These are phyloP conservation scores for Coelinius sp. DNA, from an alignment of 2,888 invertebrate species.

Conservation along the genomic window DNA sequence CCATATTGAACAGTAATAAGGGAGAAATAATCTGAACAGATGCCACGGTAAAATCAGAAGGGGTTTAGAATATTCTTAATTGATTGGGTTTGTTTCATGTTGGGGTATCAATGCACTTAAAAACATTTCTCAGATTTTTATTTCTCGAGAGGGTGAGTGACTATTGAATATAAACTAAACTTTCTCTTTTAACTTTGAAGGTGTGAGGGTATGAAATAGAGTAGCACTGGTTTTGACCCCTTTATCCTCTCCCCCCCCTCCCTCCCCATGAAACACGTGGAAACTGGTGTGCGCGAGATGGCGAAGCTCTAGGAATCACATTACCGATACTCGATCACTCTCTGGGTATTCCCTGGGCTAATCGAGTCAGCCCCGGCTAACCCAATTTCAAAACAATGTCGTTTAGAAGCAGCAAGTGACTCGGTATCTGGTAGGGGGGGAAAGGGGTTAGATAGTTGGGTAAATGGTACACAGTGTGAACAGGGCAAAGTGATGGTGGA, in stretches of 20 bases:
- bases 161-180: not conserved
- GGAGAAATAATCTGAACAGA: slow-evolving; percentile 17
- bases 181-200: not conserved
- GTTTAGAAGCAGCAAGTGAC: slow-evolving; percentile 47
- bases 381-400: slow-evolving; percentile 63
- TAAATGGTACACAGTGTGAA: slow-evolving; percentile 14
- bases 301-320: slow-evolving; percentile 45
- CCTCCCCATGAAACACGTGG: slow-evolving; percentile 4
- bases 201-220: not conserved
- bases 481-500: slow-evolving; percentile 13
- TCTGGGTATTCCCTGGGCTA: slow-evolving; percentile 40
- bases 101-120: too few relatives aligned
- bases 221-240: not conserved
- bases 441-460: slow-evolving; percentile 13
- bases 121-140: not conserved
- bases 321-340: slow-evolving; percentile 53
- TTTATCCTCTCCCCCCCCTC: not conserved
- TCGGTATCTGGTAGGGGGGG: slow-evolving; percentile 27
- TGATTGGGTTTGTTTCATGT: not conserved
- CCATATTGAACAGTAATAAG: not conserved
- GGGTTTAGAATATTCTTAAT: not conserved
- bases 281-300: slow-evolving; percentile 14
- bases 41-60: not conserved
- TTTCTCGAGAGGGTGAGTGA: not conserved
- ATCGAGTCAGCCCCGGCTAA: slow-evolving; percentile 57